These are phyloP conservation scores for Epirrhoe tristata DNA, from an alignment of 2,888 invertebrate species.

Conservation along the genomic window DNA sequence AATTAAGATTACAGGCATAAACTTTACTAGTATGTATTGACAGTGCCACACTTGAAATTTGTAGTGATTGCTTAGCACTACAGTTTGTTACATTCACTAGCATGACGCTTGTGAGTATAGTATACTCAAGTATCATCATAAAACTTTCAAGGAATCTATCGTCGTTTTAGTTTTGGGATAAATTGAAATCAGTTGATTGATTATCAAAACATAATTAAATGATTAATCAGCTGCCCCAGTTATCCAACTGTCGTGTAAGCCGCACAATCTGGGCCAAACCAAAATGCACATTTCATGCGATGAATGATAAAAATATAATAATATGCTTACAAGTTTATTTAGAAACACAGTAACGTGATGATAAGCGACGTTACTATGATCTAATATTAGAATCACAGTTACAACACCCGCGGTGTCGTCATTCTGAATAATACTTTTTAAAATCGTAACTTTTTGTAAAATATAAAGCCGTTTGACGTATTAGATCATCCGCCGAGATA, in stretches of 20 bases:
- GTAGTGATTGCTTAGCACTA: constrained; percentile 19
- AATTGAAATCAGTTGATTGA: constrained; percentile 65
- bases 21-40: constrained; percentile 7
- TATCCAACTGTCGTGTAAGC: constrained; percentile 72
- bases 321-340: constrained; percentile 42
- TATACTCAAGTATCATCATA: constrained; percentile 8
- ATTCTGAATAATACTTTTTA: constrained; percentile 50
- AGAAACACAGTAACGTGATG: constrained; percentile 46
- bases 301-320: constrained; percentile 46
- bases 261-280: constrained; percentile 71
- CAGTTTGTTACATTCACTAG: constrained; percentile 11
- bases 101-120: constrained; percentile 20
- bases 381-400: constrained; percentile 51
- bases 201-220: constrained; percentile 67
- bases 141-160: constrained; percentile 21
- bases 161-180: constrained; percentile 56
- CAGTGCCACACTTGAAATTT: constrained; percentile 22
- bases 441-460: constrained; percentile 49
- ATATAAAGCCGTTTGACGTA: constrained; percentile 38
- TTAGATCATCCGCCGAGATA: constrained; percentile 43
- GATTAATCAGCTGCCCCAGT: constrained; percentile 77
- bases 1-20: neutral
- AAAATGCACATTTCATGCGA: constrained; percentile 54
- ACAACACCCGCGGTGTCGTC: constrained; percentile 52
- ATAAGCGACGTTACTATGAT: constrained; percentile 45